A percentile compares a stretch with the other conserved stretches of the same genome.
These are phyloP conservation scores for Bryconaethiops microstoma DNA, from an alignment of 2,797 vertebrate genomes.

Conservation along the genomic window DNA sequence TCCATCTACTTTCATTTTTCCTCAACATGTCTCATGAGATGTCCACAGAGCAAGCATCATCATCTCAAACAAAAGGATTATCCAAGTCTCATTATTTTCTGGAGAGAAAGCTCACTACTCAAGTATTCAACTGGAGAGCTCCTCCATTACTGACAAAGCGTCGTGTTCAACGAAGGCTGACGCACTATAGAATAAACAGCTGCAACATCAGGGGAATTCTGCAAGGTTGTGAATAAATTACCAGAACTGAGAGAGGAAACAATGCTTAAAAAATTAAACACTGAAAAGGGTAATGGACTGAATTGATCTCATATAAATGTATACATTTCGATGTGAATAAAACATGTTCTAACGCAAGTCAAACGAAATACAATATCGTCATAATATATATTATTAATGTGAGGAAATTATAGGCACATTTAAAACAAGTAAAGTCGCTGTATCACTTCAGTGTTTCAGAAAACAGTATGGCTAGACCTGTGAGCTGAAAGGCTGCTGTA, in stretches of 20 bases:
- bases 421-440: not conserved
- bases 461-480: not conserved
- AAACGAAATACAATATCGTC: not conserved
- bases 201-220: not conserved
- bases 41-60: not conserved
- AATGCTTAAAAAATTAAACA: not conserved
- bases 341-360: not conserved
- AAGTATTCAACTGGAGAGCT: slow-evolving; percentile 5
- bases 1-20: not conserved
- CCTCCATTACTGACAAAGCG: slow-evolving; percentile 11
- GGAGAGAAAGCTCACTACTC: not conserved
- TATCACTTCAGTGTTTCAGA: not conserved
- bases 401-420: not conserved
- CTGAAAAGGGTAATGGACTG: not conserved
- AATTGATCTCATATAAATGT: too few relatives aligned
- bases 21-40: not conserved
- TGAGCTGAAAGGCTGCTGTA: not conserved
- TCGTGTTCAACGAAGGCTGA: slow-evolving; percentile 15
- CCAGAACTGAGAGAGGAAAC: slow-evolving; percentile 1
- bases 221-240: slow-evolving; percentile 21
- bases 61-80: not conserved
- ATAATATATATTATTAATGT: not conserved
- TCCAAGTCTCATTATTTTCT: slow-evolving; percentile 17
- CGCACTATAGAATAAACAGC: slow-evolving; percentile 27
- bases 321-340: too few relatives aligned